Evolutionary conservation across 2,797 vertebrate species (phyloP), one percentile per base, ranked within the genome.

Genomic region (Lutjanus campechanus): DNA sequence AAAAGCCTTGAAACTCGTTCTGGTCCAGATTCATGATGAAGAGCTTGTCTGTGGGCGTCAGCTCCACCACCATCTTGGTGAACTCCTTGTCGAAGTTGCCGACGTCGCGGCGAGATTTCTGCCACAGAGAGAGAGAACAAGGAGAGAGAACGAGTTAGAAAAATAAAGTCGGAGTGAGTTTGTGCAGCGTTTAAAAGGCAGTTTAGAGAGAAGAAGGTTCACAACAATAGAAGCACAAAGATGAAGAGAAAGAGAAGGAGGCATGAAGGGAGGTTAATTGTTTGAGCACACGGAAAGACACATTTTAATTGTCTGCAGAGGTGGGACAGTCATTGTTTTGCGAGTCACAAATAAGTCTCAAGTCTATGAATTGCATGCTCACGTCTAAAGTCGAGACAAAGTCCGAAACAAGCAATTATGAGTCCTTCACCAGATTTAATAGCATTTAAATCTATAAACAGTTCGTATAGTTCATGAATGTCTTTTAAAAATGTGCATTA

Each of bases 21-120:
- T 99, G 98, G 95, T 99, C 98, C 96, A 99, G 96, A 93, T 99
- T 99, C 98, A 99, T 99, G 94, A 99, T 99, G 96, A 99, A 99
- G 93, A 99, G 97, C 95, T 99, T 99, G 95, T 99, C 98, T 3
- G 98, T 99, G 61, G 98, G 98, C 0, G 98, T 99, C 89, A 99
- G 96, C 82, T 99, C 98, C 90, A 99, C 97, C 3, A 94, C 96
- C 96, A 99, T 98, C 92, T 98, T 97, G 83, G 98, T 99, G 94
- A 99, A 99, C 96, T 99, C 98, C 84, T 97, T 98, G 95, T 99
- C 98, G 74, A 99, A 99, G 96, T 99, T 99, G 82, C 96, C 97
- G 5, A 97, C 96, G 80, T 99, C 98, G 0, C 95, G 95, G 55
- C 96, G 97, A 89, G 97, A 97, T 69, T 97, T 99, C 98, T 99